phyloP scores from a whole-genome alignment of 1,140 invertebrate species.

The Drosophila eugracilis region DNA sequence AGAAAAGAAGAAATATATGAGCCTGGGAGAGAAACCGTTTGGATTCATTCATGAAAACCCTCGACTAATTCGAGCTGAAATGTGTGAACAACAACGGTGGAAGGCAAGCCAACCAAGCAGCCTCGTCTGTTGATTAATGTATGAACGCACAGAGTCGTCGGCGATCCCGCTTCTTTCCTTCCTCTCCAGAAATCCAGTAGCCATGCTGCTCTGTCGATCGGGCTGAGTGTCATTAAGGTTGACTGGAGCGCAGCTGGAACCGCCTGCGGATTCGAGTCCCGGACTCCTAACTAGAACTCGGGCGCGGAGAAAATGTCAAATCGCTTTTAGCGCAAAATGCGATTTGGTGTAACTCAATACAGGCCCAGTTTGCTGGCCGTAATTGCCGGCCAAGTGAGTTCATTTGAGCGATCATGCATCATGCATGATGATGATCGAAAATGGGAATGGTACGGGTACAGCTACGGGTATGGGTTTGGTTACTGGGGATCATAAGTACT shows the following conservation, averaged over 20 bases:
- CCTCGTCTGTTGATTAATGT: constrained; percentile 75
- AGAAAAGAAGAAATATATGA: constrained; percentile 43
- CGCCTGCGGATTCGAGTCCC: constrained; percentile 9
- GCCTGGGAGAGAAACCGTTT: constrained; percentile 24
- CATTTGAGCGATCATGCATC: constrained; percentile 64
- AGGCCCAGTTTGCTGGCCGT: constrained; percentile 22
- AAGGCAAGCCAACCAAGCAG: constrained; percentile 16
- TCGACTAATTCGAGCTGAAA: constrained; percentile 77
- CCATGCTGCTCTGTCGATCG: constrained; percentile 69
- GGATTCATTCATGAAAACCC: constrained; percentile 72
- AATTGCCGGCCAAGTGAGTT: constrained; percentile 56
- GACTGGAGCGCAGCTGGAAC: constrained; percentile 73
- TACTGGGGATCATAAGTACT: constrained; percentile 19
- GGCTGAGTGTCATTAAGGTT: constrained; percentile 76
- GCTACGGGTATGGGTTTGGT: not conserved
- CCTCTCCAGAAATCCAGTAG: constrained; percentile 65
- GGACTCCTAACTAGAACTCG: constrained; percentile 43
- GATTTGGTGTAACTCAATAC: constrained; percentile 66
- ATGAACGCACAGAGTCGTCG: constrained; percentile 46
- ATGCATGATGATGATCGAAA: constrained; percentile 50
- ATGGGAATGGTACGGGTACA: constrained; percentile 3
- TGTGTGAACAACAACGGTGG: constrained; percentile 72
- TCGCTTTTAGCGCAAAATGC: constrained; percentile 49
- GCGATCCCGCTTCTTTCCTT: not conserved
- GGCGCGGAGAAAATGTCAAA: constrained; percentile 54